Evolutionary conservation across 2,888 invertebrate genomes (phyloP), one percentile per base, ranked within the genome.

Genomic region (Amphipyra berbera): DNA sequence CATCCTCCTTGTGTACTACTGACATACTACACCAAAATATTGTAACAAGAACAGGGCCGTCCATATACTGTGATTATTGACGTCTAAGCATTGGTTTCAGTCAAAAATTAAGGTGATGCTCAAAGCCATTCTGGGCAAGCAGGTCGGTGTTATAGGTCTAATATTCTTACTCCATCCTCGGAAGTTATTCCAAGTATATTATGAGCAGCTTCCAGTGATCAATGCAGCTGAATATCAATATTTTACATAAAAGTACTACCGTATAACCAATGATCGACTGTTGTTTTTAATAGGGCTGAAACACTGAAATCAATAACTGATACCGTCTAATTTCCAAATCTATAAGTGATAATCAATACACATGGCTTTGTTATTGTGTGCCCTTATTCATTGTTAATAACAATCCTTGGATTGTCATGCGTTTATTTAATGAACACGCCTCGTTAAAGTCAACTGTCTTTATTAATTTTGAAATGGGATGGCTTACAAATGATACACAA

Each of bases 361-460:
- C 7, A 6, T 41, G 5, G 12, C 50, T 7, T 42, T 13, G 42
- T 53, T 53, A 15, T 3, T 21, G 1, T 42, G 12, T 35, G 33
- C 15, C 6, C 33, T 1, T 3, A 21, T 7, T 41, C 52, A 52
- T 53, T 42, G 42, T 42, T 12, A 12, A 53, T 33, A 15, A 42
- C n/a, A 42, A n/a, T 7, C 14, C 0, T 0, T 15, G 42, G 13
- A 42, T 53, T 12, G 35, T 13, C n/a, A 42, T 42, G n/a, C 52
- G 12, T 12, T 15, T 12, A 46, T 9, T 10, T 53, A 53, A 53
- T 53, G 52, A 53, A 46, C 30, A n/a, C 12, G 45, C 54, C n/a
- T 37, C 35, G 12, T 54, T 45, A 53, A 30, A 21, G 42, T 30
- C 13, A 15, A 6, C 7, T 41, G 33, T 42, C 33, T 44, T 33